Base-by-base conservation (phyloP, 2,113 vertebrate species). In the Pseudorhombus dupliciocellatus region DNA sequence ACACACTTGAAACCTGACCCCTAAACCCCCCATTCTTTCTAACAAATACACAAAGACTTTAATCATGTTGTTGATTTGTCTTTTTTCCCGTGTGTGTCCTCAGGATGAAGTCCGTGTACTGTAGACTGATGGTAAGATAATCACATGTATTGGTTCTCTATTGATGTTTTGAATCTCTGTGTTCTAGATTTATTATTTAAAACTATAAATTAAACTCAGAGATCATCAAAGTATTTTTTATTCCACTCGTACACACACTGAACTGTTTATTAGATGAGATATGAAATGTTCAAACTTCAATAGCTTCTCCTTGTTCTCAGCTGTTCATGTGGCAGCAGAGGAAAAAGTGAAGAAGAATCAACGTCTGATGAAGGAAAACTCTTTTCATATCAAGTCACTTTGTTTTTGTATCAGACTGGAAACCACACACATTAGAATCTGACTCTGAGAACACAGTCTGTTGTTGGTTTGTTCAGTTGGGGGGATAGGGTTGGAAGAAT, bases 71-170 rank as follows among this genome's bases (percentile, higher is more conserved):
- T 52, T 65, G 44, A 68, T 30, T 53, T 22, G 37, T 34, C 50
- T 20, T 10, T 12, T 18, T 46, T 52, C 21, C n/a, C 24, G 24
- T 75, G 28, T 65, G 14, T 63, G 34, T 12, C 61, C 0, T 67
- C 69, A 84, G 70, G 66, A 74, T 44, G 77, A 59, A 24, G 44
- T 77, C n/a, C 52, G 61, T 59, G 61, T 80, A 21, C 56, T 59
- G 61, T 80, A 21, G 60, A 80, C 50, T 80, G 73, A 80, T 1
- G 73, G 81, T 84, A 73, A 84, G 77, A 46, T 46, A 5, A 46
- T 73, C n/a, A 20, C 0, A 12, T 52, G 50, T 52, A 14, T 14
- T 18, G 4, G 16, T 46, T 44, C 18, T 46, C 8, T 30, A 20
- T 5, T 56, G 42, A 44, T 16, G 0, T 7, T 11, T 53, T 5